Base-by-base conservation (phyloP, 2,888 invertebrate genomes). In the Odiellus spinosus region DNA sequence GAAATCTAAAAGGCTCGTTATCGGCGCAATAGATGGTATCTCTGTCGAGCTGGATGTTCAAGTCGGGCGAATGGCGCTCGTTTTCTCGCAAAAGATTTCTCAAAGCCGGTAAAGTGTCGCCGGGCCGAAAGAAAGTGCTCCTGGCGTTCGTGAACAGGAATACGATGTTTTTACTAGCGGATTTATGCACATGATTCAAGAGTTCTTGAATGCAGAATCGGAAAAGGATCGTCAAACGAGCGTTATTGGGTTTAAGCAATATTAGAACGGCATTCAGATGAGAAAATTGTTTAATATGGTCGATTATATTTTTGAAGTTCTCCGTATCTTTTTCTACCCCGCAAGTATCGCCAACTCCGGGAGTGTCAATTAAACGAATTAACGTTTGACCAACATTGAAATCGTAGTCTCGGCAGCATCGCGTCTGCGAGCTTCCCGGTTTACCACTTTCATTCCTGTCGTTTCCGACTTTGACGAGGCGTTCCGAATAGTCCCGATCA, bases 101-200 rank as follows among this genome's bases (percentile, higher is more conserved):
- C 32, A 51, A 12, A 2, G 42, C 35, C 12, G 43, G n/a, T 6
- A 21, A 36, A 2, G 51, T 48, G 40, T 50, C 48, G 3, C 48
- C 52, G 5, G 52, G 51, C 17, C 18, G 17, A 38, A 44, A 51
- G 39, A 43, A 47, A 2, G 50, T 52, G 10, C 32, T 38, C 15
- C 49, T n/a, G 3, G 55, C 35, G 35, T 59, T 54, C 32, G 59
- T 59, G 47, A 59, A 59, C 19, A 50, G 45, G 46, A 59, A 59
- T 10, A 56, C 41, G 19, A 59, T 58, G 45, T 59, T 59, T 15
- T 48, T 42, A n/a, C 49, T 45, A 10, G 56, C 58, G 18, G 39
- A 42, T 34, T 45, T 44, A 42, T 59, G 56, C 21, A 59, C 45
- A 20, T 59, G 48, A 1, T 49, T 50, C 26, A 59, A 45, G 2